phyloP scores from a whole-genome alignment of 2,797 vertebrate species.

The Urocyon cinereoargenteus region DNA sequence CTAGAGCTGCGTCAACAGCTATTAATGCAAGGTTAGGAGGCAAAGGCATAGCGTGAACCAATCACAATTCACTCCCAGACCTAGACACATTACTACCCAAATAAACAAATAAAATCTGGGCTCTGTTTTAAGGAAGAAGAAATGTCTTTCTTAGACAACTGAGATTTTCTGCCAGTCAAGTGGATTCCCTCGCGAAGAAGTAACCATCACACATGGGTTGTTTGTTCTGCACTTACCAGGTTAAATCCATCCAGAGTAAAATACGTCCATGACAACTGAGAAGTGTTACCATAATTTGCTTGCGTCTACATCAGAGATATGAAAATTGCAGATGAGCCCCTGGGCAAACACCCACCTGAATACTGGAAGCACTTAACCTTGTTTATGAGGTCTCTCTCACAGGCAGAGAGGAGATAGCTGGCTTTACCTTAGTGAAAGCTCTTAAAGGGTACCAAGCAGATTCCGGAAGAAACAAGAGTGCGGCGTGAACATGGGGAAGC shows the following conservation, averaged over 20 bases:
- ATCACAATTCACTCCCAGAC: background rate
- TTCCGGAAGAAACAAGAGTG: too few species aligned
- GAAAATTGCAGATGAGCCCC: background rate
- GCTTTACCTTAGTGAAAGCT: background rate
- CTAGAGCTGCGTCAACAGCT: background rate
- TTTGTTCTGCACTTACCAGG: background rate
- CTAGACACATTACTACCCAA: background rate
- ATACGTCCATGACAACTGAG: background rate
- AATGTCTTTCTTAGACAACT: background rate
- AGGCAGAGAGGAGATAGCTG: background rate
- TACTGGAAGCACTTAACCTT: background rate
- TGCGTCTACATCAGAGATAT: background rate
- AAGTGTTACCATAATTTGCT: background rate
- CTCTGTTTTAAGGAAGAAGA: background rate
- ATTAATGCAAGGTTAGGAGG: too few species aligned
- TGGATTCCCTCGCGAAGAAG: background rate
- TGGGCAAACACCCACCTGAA: background rate
- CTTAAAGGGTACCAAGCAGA: background rate
- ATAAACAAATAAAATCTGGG: background rate
- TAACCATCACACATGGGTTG: fast-evolving
- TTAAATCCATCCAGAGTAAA: background rate
- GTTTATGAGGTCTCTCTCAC: background rate
- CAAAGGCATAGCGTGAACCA: background rate
- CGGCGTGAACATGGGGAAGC: too few species aligned
- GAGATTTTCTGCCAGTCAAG: background rate